A percentile compares a stretch with the other conserved stretches of the same genome.
Conservation (phyloP, 2,888 invertebrate genomes). For the Horisme vitalbata region DNA sequence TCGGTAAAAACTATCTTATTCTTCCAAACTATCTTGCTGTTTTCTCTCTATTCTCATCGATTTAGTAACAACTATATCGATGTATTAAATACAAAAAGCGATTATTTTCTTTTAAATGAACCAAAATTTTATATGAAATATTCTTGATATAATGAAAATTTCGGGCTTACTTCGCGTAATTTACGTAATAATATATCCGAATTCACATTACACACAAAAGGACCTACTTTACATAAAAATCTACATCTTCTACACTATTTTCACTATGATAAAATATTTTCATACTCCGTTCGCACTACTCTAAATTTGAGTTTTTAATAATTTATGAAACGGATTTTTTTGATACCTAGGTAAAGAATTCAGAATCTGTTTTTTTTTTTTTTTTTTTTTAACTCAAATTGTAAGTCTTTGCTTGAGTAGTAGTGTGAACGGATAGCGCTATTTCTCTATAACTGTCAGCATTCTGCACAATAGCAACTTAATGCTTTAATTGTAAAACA, state of each 20-base stretch:
- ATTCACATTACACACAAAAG: slow-evolving; percentile 9
- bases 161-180: slow-evolving; percentile 24
- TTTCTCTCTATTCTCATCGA: slow-evolving; percentile 7
- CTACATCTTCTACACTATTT: slow-evolving; percentile 25
- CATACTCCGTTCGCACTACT: slow-evolving; percentile 29
- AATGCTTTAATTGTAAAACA: slow-evolving; percentile 81
- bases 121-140: slow-evolving; percentile 11
- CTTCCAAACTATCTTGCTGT: slow-evolving; percentile 11
- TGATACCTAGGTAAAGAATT: too few species aligned
- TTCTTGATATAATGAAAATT: slow-evolving; percentile 17
- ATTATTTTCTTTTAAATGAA: slow-evolving; percentile 10
- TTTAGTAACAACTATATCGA: not conserved
- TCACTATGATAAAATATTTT: slow-evolving; percentile 34
- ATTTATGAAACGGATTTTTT: too few species aligned
- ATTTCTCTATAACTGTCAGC: slow-evolving; percentile 31
- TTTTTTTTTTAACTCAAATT: too few species aligned
- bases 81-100: not conserved
- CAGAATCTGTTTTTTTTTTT: too few species aligned
- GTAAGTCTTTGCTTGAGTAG: not conserved
- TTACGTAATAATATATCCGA: slow-evolving; percentile 15
- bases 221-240: slow-evolving; percentile 20
- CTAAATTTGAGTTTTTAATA: too few species aligned
- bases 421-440: slow-evolving; percentile 17
- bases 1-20: not conserved
- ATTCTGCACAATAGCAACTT: slow-evolving; percentile 71